Base-by-base conservation (phyloP, 2,888 invertebrate genomes). In the Meteorus cinctellus region DNA sequence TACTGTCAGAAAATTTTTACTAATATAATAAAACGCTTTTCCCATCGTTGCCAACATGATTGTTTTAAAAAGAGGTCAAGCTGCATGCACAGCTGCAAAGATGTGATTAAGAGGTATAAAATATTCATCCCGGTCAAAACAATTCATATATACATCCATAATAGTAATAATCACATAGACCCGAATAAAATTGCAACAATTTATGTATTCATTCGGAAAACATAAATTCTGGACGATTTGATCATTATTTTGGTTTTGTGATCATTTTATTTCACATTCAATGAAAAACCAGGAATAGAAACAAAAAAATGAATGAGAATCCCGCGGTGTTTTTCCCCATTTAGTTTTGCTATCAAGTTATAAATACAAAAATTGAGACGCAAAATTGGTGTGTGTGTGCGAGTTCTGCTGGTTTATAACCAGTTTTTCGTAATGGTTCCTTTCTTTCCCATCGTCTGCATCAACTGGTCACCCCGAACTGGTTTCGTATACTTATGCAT, bases 351-450 rank as follows among this genome's bases (percentile, higher is more conserved):
- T 41, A 12, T 41, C 0, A 41, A 41, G 8, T 41, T 41, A 41
- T 41, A 41, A 55, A 55, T 19, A 24, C 6, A 24, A 55, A 55
- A n/a, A 14, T n/a, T 8, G 14, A n/a, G 24, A 10, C 14, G 55
- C 62, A 14, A 62, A 27, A 62, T 24, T 19, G 4, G 4, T 36
- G 12, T 34, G 31, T 34, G 31, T 4, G 19, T n/a, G 55, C 10
- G 19, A 19, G 55, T 55, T 55, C 60, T 69, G 69, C 62, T 69
- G 45, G 74, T 36, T 62, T n/a, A 55, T 51, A 69, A 74, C 74
- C 74, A 74, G 74, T 74, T 74, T 63, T 41, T 68, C 34, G 51
- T 62, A 31, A 68, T 63, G 51, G 48, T 66, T 36, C 36, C 29
- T 63, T 41, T 36, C 19, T 19, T 41, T 48, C n/a, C n/a, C 51